Evolutionary conservation across 2,113 vertebrate genomes (phyloP), one percentile per base, ranked within the genome.

Genomic region (Muntiacus reevesi): DNA sequence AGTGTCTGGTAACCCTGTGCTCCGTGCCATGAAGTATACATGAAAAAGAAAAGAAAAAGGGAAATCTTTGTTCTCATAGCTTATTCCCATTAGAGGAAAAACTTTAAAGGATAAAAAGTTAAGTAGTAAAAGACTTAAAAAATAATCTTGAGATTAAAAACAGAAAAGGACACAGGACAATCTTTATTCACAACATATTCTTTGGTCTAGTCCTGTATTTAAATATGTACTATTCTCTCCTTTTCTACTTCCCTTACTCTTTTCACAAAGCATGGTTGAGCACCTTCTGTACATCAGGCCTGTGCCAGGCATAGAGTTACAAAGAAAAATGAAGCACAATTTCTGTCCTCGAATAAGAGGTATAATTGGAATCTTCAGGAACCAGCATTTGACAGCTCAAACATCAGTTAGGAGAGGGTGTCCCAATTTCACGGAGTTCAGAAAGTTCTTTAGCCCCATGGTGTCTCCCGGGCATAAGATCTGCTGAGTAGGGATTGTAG

Each of bases 21-120:
- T 93, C 95, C 28, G 14, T 91, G 30, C 16, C 79, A 93, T 87
- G 36, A 84, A 62, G 10, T 54, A 17, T 50, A 59, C 4, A n/a
- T 84, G 7, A 74, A 87, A 81, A 93, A 76, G 7, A 40, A 90
- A 85, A 60, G 5, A 47, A 96, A 91, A 79, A 84, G 16, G 33
- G n/a, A 89, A 45, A 60, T 95, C 17, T 88, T 95, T 84, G 45
- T 87, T 90, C 33, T 94, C 19, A 59, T 60, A 57, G 25, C 76
- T 79, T 87, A 96, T 93, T 92, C 25, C 7, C 30, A 43, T 57
- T 87, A 78, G 87, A 87, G 52, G n/a, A n/a, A 97, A 86, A 90
- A 60, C 54, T 36, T 76, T 21, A 71, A 71, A 67, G 23, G 19
- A 59, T 86, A 55, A 50, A 87, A 90, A n/a, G 6, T 71, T 89